Conservation (phyloP, 2,888 invertebrate species). For the Metopia argyrocephala region DNA sequence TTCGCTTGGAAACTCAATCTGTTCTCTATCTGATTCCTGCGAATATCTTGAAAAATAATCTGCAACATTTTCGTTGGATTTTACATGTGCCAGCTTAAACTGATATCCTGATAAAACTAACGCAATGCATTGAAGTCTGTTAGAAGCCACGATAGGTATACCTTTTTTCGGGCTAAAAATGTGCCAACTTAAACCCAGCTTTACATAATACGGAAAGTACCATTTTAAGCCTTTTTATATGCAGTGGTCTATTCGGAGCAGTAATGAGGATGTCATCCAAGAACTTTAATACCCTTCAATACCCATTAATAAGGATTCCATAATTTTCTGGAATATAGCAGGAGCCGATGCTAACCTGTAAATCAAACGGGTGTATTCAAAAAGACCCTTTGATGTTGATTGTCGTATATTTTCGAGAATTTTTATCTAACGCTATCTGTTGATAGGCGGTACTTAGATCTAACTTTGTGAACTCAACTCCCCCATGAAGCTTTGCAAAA, state of each 20-base stretch:
- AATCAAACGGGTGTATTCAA: constrained; percentile 65
- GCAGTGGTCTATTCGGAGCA: constrained; percentile 63
- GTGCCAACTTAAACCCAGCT: constrained; percentile 68
- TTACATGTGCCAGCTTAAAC: constrained; percentile 64
- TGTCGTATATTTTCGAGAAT: constrained; percentile 67
- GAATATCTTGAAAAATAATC: constrained; percentile 66
- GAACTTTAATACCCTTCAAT: too few relatives aligned
- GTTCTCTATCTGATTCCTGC: too few relatives aligned
- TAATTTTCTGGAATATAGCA: constrained; percentile 72
- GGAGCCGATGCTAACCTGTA: constrained; percentile 74
- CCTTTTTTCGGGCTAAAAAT: constrained; percentile 71
- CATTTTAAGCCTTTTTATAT: constrained; percentile 63
- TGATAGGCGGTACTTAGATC: constrained; percentile 72
- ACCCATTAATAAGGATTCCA: constrained; percentile 69
- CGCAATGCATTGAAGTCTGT: constrained; percentile 64
- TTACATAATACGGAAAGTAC: constrained; percentile 66
- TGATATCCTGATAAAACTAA: constrained; percentile 65
- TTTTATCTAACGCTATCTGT: constrained; percentile 71
- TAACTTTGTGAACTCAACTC: too few relatives aligned
- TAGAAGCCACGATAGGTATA: constrained; percentile 71
- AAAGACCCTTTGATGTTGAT: constrained; percentile 66
- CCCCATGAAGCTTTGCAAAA: too few relatives aligned
- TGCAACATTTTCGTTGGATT: constrained; percentile 62
- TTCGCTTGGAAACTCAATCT: not conserved
- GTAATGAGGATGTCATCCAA: constrained; percentile 71